Percentiles rank a stretch among this genome's conserved stretches.
Conservation (phyloP, 2,113 vertebrate genomes). For the Vulpes ferrilata region DNA sequence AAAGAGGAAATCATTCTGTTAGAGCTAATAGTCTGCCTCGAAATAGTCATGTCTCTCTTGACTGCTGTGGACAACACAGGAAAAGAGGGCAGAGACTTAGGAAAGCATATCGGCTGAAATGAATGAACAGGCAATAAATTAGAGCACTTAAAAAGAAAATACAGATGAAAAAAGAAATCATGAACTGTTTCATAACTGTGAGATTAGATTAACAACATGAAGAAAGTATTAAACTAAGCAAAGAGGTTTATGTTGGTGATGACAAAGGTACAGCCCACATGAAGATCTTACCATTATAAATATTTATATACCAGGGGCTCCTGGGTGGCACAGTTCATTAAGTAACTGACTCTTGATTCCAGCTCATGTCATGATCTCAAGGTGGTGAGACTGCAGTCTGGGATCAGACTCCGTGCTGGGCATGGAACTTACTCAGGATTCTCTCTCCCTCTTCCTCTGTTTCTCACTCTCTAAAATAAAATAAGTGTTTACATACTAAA, state of each 20-base stretch:
- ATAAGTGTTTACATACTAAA: background rate
- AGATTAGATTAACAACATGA: background rate
- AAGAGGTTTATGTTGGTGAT: background rate
- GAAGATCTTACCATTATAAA: background rate
- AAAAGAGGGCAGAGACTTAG: background rate
- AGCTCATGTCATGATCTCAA: background rate
- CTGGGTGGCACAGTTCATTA: background rate
- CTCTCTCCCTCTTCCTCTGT: too few relatives aligned
- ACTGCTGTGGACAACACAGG: background rate
- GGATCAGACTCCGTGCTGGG: too few relatives aligned
- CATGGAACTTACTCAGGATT: too few relatives aligned
- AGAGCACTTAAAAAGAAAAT: background rate
- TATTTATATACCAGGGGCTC: background rate
- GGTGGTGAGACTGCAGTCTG: background rate
- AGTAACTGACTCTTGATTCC: background rate
- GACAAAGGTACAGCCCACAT: background rate
- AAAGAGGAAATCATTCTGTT: background rate
- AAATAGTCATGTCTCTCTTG: background rate
- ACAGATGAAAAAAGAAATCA: background rate
- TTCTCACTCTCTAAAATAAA: too few relatives aligned
- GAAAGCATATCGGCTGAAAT: background rate
- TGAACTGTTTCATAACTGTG: background rate
- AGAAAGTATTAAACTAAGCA: background rate
- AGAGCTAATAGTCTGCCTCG: background rate
- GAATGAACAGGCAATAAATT: background rate